Conservation (phyloP, 2,113 vertebrate species). For the Manacus vitellinus region DNA sequence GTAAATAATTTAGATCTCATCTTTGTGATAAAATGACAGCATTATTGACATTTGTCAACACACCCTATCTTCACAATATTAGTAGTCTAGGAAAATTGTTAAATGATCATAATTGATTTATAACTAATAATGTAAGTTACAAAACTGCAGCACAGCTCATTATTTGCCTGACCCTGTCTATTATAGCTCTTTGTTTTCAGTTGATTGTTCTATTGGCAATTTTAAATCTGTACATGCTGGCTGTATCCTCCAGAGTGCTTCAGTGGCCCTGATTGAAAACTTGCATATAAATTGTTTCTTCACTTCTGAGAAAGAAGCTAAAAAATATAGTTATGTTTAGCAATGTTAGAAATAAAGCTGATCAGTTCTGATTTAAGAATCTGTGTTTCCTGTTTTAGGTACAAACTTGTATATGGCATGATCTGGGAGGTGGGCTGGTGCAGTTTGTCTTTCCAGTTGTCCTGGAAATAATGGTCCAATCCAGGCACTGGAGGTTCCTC, state of each 20-base stretch:
- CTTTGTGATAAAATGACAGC: not conserved
- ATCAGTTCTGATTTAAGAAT: not conserved
- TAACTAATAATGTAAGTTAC: not conserved
- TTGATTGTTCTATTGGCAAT: not conserved
- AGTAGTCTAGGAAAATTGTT: not conserved
- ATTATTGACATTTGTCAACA: not conserved
- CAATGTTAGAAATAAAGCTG: not conserved
- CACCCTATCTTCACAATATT: not conserved
- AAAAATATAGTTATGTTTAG: not conserved
- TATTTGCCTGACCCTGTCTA: not conserved
- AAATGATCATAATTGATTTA: not conserved
- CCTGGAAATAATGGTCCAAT: not conserved
- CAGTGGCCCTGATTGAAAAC: not conserved
- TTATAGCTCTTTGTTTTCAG: not conserved
- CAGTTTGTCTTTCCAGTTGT: not conserved
- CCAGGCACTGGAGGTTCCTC: not conserved
- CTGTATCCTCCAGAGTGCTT: not conserved
- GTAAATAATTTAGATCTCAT: conserved; percentile 31
- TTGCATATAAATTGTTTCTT: not conserved
- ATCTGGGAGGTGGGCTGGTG: not conserved
- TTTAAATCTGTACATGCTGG: not conserved
- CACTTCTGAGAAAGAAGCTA: not conserved
- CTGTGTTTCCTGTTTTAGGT: not conserved
- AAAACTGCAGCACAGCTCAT: not conserved
- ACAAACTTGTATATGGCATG: not conserved